Base-by-base conservation (phyloP, 2,113 vertebrate species). In the Setophaga kirtlandii region DNA sequence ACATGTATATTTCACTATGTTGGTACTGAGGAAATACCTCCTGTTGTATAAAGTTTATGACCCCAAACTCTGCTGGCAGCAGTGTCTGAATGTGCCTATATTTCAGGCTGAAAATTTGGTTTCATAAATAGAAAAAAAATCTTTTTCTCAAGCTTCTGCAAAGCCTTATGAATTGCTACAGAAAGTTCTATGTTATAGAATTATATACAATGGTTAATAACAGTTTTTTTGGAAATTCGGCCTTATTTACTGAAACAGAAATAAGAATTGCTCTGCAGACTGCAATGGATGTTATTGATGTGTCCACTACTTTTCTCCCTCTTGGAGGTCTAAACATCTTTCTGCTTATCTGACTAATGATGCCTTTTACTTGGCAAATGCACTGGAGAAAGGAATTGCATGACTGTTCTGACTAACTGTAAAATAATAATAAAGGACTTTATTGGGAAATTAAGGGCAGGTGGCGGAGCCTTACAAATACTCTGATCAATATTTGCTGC, bases 381-480 rank as follows among this genome's bases (percentile, higher is more conserved):
- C 65, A n/a, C 47, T 58, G 70, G 31, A 82, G 70, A 90, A 86
- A 80, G 85, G 59, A 93, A 87, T 71, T 64, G 52, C 64, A 16
- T 60, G 65, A 89, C 44, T 90, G 39, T 74, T 90, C 88, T 85
- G 46, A 90, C 75, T 77, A 93, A 80, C 63, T 67, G 63, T 9
- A 80, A 83, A 90, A 86, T 90, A 88, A 93, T 74, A 88, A 80
- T 33, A 21, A 96, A 88, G 79, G 63, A 30, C 50, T 95, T 88
- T 88, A 41, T 67, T 87, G 28, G n/a, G 47, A 92, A 95, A 77
- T 65, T 80, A 94, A 88, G 68, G 67, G 42, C 88, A 86, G 59
- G 82, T 94, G 50, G 50, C 90, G 75, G 63, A 93, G 68, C 59
- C 67, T 83, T 75, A 46, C 24, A 59, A 92, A 87, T 15, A 31